phyloP scores from a whole-genome alignment of 2,888 invertebrate species.

The Keiferia lycopersicella region DNA sequence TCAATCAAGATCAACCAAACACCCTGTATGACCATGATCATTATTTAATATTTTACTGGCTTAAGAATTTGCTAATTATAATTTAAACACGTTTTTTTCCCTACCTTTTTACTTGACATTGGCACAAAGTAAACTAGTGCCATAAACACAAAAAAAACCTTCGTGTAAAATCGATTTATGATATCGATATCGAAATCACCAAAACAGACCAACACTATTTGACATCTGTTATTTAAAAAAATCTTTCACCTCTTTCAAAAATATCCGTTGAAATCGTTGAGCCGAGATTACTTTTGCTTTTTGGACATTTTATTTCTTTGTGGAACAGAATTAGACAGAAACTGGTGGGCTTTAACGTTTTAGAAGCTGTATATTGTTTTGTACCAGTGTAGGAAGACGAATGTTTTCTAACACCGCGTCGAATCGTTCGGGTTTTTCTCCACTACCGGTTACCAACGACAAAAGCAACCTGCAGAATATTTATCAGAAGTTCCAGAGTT shows the following conservation, averaged over 20 bases:
- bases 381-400: slow-evolving; percentile 38
- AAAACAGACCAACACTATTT: background rate
- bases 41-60: too few species aligned
- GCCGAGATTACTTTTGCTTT: slow-evolving; percentile 37
- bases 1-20: too few species aligned
- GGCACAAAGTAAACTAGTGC: too few species aligned
- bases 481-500: slow-evolving; percentile 54
- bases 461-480: slow-evolving; percentile 50
- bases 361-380: slow-evolving; percentile 17
- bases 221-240: slow-evolving; percentile 1
- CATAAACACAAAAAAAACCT: too few species aligned
- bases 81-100: background rate
- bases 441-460: slow-evolving; percentile 45
- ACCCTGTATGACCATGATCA: too few species aligned
- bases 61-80: too few species aligned
- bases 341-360: slow-evolving; percentile 28
- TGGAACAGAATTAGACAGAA: slow-evolving; percentile 34
- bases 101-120: too few species aligned
- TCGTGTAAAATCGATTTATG: background rate
- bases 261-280: slow-evolving; percentile 49
- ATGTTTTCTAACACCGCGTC: slow-evolving; percentile 59
- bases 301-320: slow-evolving; percentile 37
- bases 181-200: slow-evolving; percentile 12
- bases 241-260: slow-evolving; percentile 32
- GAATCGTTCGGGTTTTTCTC: slow-evolving; percentile 37